phyloP scores from a whole-genome alignment of 2,888 invertebrate species.

The Trissolcus brochymenae region DNA sequence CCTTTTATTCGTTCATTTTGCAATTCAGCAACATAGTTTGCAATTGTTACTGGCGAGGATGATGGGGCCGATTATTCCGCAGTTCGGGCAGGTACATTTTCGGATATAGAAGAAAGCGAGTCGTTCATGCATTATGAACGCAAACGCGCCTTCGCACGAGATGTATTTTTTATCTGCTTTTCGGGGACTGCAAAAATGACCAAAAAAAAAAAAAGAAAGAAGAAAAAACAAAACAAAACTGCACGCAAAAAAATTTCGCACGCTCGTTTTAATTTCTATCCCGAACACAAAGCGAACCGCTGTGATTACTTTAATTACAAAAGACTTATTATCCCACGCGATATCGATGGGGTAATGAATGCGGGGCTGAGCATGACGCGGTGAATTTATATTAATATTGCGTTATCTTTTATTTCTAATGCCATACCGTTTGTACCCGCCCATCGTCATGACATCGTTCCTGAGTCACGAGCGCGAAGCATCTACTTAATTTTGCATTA shows the following conservation, averaged over 20 bases:
- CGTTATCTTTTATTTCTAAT: constrained; percentile 34
- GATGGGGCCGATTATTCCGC: constrained; percentile 43
- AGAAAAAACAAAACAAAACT: neutral
- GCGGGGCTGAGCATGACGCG: constrained; percentile 43
- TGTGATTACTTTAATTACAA: constrained; percentile 63
- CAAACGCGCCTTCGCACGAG: constrained; percentile 1
- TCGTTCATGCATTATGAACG: constrained; percentile 55
- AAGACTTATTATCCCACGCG: constrained; percentile 38
- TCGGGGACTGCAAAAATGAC: constrained; percentile 5
- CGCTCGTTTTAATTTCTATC: neutral
- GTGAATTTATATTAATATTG: constrained; percentile 26
- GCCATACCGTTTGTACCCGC: constrained; percentile 25
- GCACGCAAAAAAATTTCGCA: neutral
- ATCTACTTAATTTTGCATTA: constrained; percentile 51
- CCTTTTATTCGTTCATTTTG: constrained; percentile 12
- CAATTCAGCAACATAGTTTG: constrained; percentile 28
- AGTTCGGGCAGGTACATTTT: constrained; percentile 41
- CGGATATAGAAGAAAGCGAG: constrained; percentile 34
- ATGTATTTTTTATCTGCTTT: neutral
- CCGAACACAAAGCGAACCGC: constrained; percentile 14
- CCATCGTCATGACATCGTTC: constrained; percentile 28
- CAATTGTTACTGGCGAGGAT: constrained; percentile 32
- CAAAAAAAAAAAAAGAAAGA: constrained; percentile 1
- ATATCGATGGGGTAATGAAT: constrained; percentile 60
- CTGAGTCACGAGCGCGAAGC: constrained; percentile 39